Percentiles rank a stretch among this genome's conserved stretches.
Conservation (phyloP, 2,797 vertebrate species). For the Harpagifer antarcticus region DNA sequence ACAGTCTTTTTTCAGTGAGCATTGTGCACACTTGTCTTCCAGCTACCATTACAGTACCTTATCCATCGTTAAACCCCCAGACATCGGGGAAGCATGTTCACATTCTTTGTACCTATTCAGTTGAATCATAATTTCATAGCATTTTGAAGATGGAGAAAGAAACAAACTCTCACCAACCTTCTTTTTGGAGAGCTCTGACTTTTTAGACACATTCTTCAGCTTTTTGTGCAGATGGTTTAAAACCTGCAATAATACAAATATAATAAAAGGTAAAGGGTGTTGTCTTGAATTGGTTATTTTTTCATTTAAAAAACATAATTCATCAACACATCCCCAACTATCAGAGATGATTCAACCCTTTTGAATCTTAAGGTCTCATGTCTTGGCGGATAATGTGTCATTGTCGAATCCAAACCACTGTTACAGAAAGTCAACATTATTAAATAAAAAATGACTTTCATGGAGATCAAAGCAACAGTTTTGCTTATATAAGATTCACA, state of each 20-base stretch:
- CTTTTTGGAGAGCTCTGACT: conserved; percentile 94
- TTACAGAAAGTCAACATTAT: background rate
- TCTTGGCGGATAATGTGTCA: background rate
- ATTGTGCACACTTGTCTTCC: background rate
- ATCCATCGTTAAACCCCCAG: background rate
- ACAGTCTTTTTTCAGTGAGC: background rate
- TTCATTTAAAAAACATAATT: background rate
- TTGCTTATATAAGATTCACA: no score
- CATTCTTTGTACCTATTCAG: background rate
- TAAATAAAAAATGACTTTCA: background rate
- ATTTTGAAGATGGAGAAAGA: background rate
- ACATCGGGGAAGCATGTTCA: background rate
- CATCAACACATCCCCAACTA: background rate
- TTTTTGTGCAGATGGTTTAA: conserved; percentile 96
- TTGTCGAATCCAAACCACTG: background rate
- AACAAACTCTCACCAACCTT: conserved; percentile 84
- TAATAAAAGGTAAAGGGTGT: background rate
- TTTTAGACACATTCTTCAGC: conserved; percentile 93
- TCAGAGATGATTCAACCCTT: background rate
- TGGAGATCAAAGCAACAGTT: background rate
- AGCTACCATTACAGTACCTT: background rate
- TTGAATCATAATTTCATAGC: no score
- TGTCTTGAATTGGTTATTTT: background rate
- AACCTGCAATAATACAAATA: conserved; percentile 83
- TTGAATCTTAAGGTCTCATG: background rate